Evolutionary conservation across 2,888 invertebrate genomes (phyloP).

Genomic region (Drosophila ustulata): DNA sequence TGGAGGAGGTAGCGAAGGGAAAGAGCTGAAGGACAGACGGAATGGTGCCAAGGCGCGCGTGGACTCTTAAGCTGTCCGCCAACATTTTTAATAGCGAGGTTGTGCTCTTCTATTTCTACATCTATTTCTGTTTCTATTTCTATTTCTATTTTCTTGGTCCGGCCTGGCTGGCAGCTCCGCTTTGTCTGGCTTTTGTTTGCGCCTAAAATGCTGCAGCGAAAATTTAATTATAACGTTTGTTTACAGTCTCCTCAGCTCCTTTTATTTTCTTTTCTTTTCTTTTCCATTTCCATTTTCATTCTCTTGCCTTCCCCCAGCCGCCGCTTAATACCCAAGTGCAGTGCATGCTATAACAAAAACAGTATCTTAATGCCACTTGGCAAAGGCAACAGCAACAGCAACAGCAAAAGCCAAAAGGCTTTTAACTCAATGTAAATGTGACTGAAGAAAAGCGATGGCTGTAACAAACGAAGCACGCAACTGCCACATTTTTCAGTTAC

Average conservation of each 20-base stretch:
- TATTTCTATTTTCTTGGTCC: conserved; percentile 10
- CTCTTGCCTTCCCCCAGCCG: neutral
- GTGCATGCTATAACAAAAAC: conserved; percentile 11
- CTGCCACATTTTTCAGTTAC: conserved; percentile 21
- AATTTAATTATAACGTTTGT: conserved; percentile 65
- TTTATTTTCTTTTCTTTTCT: conserved; percentile 19
- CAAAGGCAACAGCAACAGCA: neutral
- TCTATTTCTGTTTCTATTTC: conserved; percentile 17
- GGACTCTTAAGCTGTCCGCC: conserved; percentile 28
- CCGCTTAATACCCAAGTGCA: neutral
- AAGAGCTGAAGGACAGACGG: conserved; percentile 10
- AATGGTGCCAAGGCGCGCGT: conserved; percentile 39
- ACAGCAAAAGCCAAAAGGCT: conserved; percentile 7
- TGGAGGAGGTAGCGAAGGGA: neutral
- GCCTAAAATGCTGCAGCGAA: conserved; percentile 54
- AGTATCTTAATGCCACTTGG: conserved; percentile 6
- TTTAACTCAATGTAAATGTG: conserved; percentile 11
- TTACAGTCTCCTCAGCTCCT: conserved; percentile 26
- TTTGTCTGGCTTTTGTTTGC: conserved; percentile 52
- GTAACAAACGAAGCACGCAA: conserved; percentile 19
- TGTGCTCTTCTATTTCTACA: conserved; percentile 28
- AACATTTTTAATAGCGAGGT: conserved; percentile 37
- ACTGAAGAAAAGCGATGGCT: conserved; percentile 3
- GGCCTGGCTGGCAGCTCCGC: neutral
- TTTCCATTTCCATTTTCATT: conserved; percentile 11